A percentile compares a stretch with the other conserved stretches of the same genome.
phyloP scores from a whole-genome alignment of 2,113 vertebrate genomes.

The Sapayoa aenigma region DNA sequence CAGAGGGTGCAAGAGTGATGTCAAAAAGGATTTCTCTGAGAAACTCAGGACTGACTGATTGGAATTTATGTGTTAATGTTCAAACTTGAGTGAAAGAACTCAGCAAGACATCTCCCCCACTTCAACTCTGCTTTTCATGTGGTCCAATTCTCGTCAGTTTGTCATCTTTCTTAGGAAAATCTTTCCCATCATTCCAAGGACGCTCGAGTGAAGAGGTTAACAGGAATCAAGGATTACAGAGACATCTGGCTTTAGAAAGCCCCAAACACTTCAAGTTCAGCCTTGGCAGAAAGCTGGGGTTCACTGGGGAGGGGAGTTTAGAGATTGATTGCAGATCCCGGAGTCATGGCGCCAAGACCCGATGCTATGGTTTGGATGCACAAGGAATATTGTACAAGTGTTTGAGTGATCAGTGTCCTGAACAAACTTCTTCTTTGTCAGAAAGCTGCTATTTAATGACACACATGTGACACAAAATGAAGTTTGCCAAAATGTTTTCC shows the following conservation, averaged over 20 bases:
- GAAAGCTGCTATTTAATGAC: background rate
- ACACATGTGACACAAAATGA: background rate
- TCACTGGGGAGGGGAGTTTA: background rate
- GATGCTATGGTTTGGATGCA: background rate
- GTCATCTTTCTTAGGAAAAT: background rate
- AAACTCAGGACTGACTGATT: background rate
- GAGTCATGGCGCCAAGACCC: background rate
- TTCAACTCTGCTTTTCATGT: background rate
- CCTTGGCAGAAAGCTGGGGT: background rate
- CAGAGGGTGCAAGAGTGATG: fast-evolving
- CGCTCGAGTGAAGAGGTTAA: background rate
- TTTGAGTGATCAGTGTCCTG: background rate
- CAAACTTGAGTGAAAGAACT: background rate
- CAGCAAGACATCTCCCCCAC: background rate
- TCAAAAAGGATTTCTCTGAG: background rate
- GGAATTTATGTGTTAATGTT: fast-evolving
- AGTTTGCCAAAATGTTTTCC: background rate
- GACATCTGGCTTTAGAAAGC: background rate
- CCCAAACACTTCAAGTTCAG: background rate
- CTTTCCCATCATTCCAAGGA: background rate
- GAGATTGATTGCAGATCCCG: background rate
- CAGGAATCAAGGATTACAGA: conserved; percentile 1
- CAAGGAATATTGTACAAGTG: background rate
- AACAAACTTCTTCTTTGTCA: background rate
- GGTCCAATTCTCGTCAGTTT: background rate